phyloP scores from a whole-genome alignment of 2,888 invertebrate species.

The Teleiodes luculella region DNA sequence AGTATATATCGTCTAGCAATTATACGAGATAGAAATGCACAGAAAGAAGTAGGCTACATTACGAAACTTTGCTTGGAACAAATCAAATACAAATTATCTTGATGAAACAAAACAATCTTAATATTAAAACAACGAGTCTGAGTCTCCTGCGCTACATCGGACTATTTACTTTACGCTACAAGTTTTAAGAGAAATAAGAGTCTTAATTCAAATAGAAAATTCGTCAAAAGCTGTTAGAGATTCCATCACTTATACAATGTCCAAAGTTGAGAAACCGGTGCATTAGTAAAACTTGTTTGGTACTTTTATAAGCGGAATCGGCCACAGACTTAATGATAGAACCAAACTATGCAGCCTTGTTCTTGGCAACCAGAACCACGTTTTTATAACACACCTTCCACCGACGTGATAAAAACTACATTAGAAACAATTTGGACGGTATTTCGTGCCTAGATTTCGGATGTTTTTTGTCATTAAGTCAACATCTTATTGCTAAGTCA shows the following conservation, averaged over 20 bases:
- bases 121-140: neutral
- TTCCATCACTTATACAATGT: conserved; percentile 3
- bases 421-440: neutral
- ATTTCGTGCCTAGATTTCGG: neutral
- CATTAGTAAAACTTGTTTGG: conserved; percentile 9
- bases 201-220: neutral
- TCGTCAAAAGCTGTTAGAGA: neutral
- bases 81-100: conserved; percentile 1
- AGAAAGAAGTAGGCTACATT: neutral
- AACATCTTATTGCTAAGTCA: neutral
- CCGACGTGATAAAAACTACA: conserved; percentile 2
- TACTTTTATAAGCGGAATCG: conserved; percentile 10
- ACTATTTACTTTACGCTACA: too few relatives aligned
- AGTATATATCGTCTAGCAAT: too few relatives aligned
- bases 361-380: neutral
- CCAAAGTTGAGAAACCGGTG: conserved; percentile 11
- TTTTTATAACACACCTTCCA: conserved; percentile 2
- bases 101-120: conserved; percentile 1
- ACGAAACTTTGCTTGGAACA: neutral
- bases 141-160: too few relatives aligned
- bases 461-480: neutral
- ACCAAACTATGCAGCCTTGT: conserved; percentile 7
- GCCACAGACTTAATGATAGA: conserved; percentile 17
- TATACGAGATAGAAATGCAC: neutral
- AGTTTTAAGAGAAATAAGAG: neutral